Conservation (phyloP, 37 sponge, comb jelly and placozoan species). For the Cliona cf. orientalis region DNA sequence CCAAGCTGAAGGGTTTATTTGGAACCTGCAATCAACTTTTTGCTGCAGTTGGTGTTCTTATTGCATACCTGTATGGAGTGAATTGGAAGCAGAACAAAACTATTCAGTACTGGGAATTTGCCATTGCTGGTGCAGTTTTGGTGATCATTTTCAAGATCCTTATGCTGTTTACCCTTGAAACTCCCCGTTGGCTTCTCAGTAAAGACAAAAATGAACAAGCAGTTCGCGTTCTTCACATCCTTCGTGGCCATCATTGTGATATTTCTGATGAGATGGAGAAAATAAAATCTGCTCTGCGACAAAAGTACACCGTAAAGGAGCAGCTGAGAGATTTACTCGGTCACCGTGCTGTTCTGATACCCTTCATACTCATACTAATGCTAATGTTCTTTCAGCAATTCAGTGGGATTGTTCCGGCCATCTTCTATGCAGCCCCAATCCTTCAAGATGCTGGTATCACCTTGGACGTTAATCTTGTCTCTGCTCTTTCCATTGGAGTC, state of each 20-base stretch:
- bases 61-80: conserved; percentile 56
- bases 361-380: conserved; percentile 38
- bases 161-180: conserved; percentile 72
- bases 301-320: conserved; percentile 8
- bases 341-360: conserved; percentile 20
- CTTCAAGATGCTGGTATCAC: conserved; percentile 21
- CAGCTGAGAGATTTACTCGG: conserved; percentile 21
- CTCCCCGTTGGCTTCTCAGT: conserved; percentile 73
- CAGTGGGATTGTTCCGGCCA: conserved; percentile 78
- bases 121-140: conserved; percentile 50
- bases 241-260: conserved; percentile 48
- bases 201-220: conserved; percentile 6
- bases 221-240: conserved; percentile 26
- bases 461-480: conserved; percentile 4
- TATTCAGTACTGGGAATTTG: conserved; percentile 43
- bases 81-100: background rate
- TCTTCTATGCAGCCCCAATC: conserved; percentile 65
- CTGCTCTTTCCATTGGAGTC: conserved; percentile 55
- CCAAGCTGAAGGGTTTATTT: conserved; percentile 64
- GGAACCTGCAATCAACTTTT: conserved; percentile 77
- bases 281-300: conserved; percentile 20
- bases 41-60: conserved; percentile 71
- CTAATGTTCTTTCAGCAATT: conserved; percentile 84
- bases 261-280: conserved; percentile 43
- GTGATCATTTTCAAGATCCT: conserved; percentile 47